Base-by-base conservation (phyloP, 2,888 invertebrate genomes). In the Phortica okadai region DNA sequence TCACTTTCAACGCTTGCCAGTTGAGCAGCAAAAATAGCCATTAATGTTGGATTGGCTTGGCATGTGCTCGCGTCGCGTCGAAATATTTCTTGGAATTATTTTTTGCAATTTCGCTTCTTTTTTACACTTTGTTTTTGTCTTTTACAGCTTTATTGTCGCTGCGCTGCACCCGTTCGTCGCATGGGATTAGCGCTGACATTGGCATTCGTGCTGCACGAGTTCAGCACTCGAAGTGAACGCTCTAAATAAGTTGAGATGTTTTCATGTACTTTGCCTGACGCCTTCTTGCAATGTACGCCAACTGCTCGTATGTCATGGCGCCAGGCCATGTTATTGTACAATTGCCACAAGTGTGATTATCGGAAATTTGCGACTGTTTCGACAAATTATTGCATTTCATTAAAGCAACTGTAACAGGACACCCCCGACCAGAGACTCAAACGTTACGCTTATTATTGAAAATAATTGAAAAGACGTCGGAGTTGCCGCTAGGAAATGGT, bases 41-140 rank as follows among this genome's bases (percentile, higher is more conserved):
- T 45, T 62, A n/a, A 72, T 54, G 56, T 54, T 72, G 16, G 33
- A 56, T 56, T 58, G 21, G 33, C 59, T 56, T 58, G 21, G 58
- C 58, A 33, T 67, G 44, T 5, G 67, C 56, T 56, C 74, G 76
- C n/a, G 44, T 56, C 74, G 76, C n/a, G 44, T 73, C 74, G 82
- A 82, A 84, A 80, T 84, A 74, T 84, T 82, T 85, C 85, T 85
- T 73, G 88, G 85, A 85, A 85, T 88, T 86, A 56, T 33, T 56
- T 72, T 72, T 25, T 25, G 54, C 62, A 62, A 8, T 62, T 4
- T 11, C 33, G 45, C 14, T 1, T 72, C 33, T 54, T 72, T 25
- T 67, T 67, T 44, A n/a, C 56, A 11, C 6, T 72, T 41, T 25
- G 25, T 33, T 54, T n/a, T 62, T 50, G 16, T 42, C 6, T 44